phyloP scores from a whole-genome alignment of 2,113 vertebrate species.

The Mystacornis crossleyi region DNA sequence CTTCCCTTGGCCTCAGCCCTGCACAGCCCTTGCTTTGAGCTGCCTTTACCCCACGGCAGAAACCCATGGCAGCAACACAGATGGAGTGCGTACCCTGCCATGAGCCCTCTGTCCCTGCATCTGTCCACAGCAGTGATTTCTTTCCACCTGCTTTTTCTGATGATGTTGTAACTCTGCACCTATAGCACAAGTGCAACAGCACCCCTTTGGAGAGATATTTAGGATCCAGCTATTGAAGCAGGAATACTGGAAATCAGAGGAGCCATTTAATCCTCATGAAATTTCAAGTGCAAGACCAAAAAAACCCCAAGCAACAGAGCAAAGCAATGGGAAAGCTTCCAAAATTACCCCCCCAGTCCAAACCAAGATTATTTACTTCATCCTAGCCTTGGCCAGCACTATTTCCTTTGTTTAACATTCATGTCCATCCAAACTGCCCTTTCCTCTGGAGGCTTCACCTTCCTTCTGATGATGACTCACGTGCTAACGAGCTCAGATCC shows the following conservation, averaged over 20 bases:
- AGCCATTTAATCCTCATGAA: background rate
- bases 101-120: background rate
- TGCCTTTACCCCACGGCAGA: background rate
- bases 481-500: background rate
- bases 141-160: background rate
- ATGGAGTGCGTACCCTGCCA: accelerated
- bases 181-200: accelerated
- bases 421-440: background rate
- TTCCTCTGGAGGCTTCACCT: background rate
- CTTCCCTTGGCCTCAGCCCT: accelerated
- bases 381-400: background rate
- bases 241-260: background rate
- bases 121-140: background rate
- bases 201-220: background rate
- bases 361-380: background rate
- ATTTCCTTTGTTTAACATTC: background rate
- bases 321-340: background rate
- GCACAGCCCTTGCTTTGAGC: background rate
- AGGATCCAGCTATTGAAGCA: background rate
- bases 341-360: background rate
- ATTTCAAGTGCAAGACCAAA: background rate
- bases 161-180: accelerated
- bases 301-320: background rate
- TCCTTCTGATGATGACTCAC: background rate
- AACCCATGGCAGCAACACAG: accelerated